Base-by-base conservation (phyloP, 2,113 vertebrate genomes). In the Caretta caretta region DNA sequence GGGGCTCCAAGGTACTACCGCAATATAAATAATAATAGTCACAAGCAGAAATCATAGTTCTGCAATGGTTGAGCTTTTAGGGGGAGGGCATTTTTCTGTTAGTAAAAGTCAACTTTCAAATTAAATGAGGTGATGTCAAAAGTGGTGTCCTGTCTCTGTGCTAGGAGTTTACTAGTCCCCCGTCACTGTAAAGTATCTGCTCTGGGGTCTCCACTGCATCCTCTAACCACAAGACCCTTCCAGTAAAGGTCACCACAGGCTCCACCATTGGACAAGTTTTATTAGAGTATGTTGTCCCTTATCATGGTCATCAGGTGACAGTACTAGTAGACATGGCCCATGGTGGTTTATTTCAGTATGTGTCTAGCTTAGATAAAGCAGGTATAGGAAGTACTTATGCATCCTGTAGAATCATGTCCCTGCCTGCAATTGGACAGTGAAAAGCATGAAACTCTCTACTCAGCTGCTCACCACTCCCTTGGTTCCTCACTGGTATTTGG, bases 151-250 rank as follows among this genome's bases (percentile, higher is more conserved):
- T 16, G 46, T 51, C 50, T 17, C 83, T 46, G 53, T 49, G 3
- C 1, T 56, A 5, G 69, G 12, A 7, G 31, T 56, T 84, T 42
- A 10, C 27, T 24, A 5, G 0, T 0, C 14, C 65, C 29, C 57
- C 46, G 8, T 5, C 35, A 25, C 8, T 1, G 2, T 46, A 6
- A 54, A 49, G 6, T n/a, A n/a, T 49, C 46, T 65, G 25, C 19
- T 19, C 5, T 13, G 81, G 35, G 82, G 56, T 48, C 50, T 69
- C 46, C 42, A 5, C 12, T 0, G 10, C 2, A 1, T 80, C 82
- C n/a, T 76, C 65, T 49, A 49, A 49, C 12, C 49, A 49, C 29
- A 83, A 35, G 27, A 53, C 53, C 53, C 17, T 53, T 53, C 53
- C 53, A 53, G 53, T 7, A 53, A 53, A 49, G 17, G 53, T 53